Evolutionary conservation across 2,888 invertebrate species (phyloP).

Genomic region (Lottia scabra): DNA sequence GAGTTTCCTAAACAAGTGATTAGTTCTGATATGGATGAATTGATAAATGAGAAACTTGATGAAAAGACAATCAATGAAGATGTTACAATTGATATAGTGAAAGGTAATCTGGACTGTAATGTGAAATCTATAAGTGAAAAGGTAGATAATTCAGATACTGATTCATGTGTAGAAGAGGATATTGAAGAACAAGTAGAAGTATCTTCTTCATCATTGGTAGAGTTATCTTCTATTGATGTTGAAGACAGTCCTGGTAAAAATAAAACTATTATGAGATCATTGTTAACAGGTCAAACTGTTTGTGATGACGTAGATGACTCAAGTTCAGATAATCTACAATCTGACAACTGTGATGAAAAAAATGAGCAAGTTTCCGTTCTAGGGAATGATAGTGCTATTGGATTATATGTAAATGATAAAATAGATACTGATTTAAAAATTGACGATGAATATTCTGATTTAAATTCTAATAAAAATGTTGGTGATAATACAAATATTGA

Average conservation of each 20-base stretch:
- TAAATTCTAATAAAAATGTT: not conserved
- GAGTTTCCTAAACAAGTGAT: too few relatives aligned
- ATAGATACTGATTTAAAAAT: not conserved
- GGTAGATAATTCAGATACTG: not conserved
- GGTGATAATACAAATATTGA: not conserved
- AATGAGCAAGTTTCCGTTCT: not conserved
- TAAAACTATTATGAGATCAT: not conserved
- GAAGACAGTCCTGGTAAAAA: not conserved
- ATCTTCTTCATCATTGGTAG: not conserved
- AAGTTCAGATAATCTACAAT: not conserved
- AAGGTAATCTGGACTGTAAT: too few relatives aligned
- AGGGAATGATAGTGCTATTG: conserved; percentile 1
- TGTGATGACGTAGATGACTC: not conserved
- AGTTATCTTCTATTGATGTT: not conserved
- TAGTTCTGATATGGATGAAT: too few relatives aligned
- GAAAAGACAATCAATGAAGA: too few relatives aligned
- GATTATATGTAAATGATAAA: not conserved
- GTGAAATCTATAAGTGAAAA: not conserved
- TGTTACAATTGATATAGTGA: too few relatives aligned
- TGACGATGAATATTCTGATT: not conserved
- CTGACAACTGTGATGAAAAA: not conserved
- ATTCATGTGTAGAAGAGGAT: not conserved
- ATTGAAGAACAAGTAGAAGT: not conserved
- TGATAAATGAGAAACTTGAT: too few relatives aligned
- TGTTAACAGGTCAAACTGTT: not conserved